Base-by-base conservation (phyloP, 2,797 vertebrate genomes). In the Hemitrygon akajei region DNA sequence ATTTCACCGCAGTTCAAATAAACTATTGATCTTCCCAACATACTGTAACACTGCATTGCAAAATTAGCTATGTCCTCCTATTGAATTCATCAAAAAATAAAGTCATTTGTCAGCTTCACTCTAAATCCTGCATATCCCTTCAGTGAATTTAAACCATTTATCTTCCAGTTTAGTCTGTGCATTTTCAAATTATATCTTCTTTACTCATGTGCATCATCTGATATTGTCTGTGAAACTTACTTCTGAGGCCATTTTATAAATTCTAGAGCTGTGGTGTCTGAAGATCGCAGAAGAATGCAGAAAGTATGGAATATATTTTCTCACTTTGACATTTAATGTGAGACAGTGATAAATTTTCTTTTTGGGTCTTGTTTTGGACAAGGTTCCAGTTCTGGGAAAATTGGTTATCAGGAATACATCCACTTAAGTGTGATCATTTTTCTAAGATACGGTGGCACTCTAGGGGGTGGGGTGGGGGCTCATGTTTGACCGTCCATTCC, bases 21-120 rank as follows among this genome's bases (percentile, higher is more conserved):
- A 93, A 75, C 91, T 93, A 93, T 93, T 93, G 71, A 76, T 93
- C 91, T 93, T 73, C 66, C 69, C 47, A 93, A 93, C 12, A 76
- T n/a, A 76, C 25, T 76, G 22, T 76, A 93, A 75, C 2, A 16
- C 91, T 47, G 73, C 47, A 11, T 75, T 5, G 25, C 37, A 76
- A 93, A 93, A 76, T 93, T 93, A 93, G 71, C 71, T 56, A 47
- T 56, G 25, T 76, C 40, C 22, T 58, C 27, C 37, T 30, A 30
- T 58, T 93, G 40, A 22, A 93, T 93, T 93, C 30, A 16, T 93
- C 40, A 93, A 93, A 76, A 47, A 16, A 76, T 76, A 93, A 76
- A 76, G 40, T n/a, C 71, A 75, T 93, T 93, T 93, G 40, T 76
- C 71, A 93, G 37, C 34, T 58, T 75, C 69, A 47, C 40, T 75